phyloP scores from a whole-genome alignment of 64 coral and sea anemone genomes.

The Orbicella faveolata region DNA sequence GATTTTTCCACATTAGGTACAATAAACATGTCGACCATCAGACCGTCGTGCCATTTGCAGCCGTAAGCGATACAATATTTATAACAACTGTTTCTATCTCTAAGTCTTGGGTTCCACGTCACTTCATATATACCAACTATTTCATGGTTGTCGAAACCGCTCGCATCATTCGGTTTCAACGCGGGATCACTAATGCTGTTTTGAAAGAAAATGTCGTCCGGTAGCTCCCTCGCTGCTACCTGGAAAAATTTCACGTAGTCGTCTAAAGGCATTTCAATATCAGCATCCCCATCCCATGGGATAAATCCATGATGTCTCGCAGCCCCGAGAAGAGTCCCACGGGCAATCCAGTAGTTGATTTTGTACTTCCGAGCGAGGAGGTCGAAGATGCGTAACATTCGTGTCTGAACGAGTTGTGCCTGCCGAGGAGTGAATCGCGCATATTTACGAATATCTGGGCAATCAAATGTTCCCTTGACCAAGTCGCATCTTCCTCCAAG shows the following conservation, averaged over 20 bases:
- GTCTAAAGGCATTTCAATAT: constrained; percentile 41
- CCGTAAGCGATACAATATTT: constrained; percentile 18
- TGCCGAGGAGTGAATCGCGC: background rate
- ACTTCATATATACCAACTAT: constrained; percentile 28
- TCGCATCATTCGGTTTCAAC: background rate
- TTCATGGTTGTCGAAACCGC: background rate
- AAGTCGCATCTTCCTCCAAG: constrained; percentile 28
- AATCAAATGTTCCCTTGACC: background rate
- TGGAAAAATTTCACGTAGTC: constrained; percentile 41
- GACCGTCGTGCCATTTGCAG: constrained; percentile 47
- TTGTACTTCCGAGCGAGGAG: constrained; percentile 17
- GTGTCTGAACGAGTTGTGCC: constrained; percentile 43
- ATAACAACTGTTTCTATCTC: constrained; percentile 51
- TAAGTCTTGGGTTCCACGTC: constrained; percentile 45
- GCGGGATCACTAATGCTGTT: constrained; percentile 12
- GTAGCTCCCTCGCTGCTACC: constrained; percentile 6
- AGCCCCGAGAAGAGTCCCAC: constrained; percentile 44
- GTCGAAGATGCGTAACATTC: constrained; percentile 39
- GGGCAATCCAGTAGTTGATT: constrained; percentile 40
- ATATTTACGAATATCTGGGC: constrained; percentile 7
- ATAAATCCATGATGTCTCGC: constrained; percentile 53
- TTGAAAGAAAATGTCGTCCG: constrained; percentile 51
- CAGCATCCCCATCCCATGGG: constrained; percentile 46
- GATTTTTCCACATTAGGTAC: background rate
- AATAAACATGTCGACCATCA: constrained; percentile 59